Base-by-base conservation (phyloP, 2,113 vertebrate species). In the Poeciliopsis occidentalis region DNA sequence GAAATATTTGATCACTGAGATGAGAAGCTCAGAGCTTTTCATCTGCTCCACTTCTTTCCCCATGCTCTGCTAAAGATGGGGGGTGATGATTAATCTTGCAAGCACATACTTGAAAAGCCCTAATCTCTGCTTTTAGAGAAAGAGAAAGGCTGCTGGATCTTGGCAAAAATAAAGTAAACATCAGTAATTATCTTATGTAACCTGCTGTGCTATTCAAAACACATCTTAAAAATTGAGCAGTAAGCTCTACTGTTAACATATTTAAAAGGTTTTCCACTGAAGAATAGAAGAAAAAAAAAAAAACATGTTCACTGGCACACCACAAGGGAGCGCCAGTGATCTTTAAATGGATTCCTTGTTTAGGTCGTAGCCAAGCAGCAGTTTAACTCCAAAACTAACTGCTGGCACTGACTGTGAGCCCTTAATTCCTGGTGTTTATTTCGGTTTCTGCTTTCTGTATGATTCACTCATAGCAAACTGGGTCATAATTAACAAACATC, bases 401-500 rank as follows among this genome's bases (percentile, higher is more conserved):
- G 77, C 69, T 70, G 64, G 24, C 81, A 70, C 64, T 75, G 51
- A 32, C 74, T 84, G 78, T 30, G 62, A 71, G 67, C 80, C 75
- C n/a, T 73, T 87, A 90, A 89, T 87, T 91, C 85, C 87, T 61
- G 65, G 75, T 84, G 87, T 89, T 61, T 61, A 4, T 27, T 29
- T 29, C 80, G 73, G 69, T 86, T 88, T 88, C 80, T 73, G 83
- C 77, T 81, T 85, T 69, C 70, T 83, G 80, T 69, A 5, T 71
- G 71, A 77, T 80, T 84, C 90, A 85, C 27, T 61, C 76, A 83
- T 75, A 87, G 85, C 84, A 89, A 93, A 93, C 85, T 93, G 75
- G 90, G 90, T 92, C 91, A 91, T 90, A 63, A 92, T 90, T 89
- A 87, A 88, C 86, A 90, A 93, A 92, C 92, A 92, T 92, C 89